Percentiles rank a stretch among this genome's conserved stretches.
Conservation (phyloP, 2,113 vertebrate species). For the Marmota flaviventris region DNA sequence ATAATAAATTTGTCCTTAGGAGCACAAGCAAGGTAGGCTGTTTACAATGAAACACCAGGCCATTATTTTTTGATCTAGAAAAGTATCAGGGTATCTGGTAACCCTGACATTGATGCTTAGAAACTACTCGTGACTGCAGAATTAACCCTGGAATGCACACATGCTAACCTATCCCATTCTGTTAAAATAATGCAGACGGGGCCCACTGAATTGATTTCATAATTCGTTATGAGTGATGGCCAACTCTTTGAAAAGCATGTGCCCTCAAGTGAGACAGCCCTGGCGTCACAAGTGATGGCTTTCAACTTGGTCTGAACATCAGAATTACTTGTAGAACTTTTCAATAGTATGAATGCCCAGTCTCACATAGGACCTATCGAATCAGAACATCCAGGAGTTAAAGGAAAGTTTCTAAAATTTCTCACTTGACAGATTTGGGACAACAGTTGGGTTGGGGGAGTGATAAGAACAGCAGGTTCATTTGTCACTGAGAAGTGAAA, state of each 20-base stretch:
- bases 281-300: not conserved
- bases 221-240: not conserved
- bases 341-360: not conserved
- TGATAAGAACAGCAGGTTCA: constrained; percentile 14
- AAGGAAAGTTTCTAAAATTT: not conserved
- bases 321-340: not conserved
- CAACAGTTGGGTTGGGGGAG: not conserved
- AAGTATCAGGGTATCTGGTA: not conserved
- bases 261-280: too few species aligned
- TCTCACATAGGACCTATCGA: not conserved
- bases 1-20: not conserved
- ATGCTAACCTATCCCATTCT: not conserved
- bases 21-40: not conserved
- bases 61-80: not conserved
- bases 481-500: constrained; percentile 1
- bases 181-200: not conserved
- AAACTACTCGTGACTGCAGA: not conserved
- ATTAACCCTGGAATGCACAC: not conserved
- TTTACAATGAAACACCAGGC: not conserved
- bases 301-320: not conserved
- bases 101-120: not conserved
- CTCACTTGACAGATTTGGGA: not conserved
- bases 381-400: not conserved
- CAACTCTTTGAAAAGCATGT: not conserved
- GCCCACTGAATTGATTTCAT: not conserved